Conservation (phyloP, 1,140 invertebrate genomes). For the Coenobita brevimanus region DNA sequence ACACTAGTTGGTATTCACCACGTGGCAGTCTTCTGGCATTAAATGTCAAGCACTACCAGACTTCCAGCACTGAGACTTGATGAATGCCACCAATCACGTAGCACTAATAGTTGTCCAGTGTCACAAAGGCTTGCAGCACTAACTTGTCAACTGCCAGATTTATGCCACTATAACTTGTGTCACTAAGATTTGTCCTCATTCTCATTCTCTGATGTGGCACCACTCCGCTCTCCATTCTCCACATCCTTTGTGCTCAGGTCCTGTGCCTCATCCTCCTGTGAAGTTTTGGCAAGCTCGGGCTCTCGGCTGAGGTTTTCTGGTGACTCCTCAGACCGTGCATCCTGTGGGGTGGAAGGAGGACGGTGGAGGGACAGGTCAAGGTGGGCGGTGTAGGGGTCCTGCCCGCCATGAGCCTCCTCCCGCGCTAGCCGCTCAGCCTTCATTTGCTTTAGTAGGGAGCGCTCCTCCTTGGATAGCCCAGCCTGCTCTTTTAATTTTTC, state of each 20-base stretch:
- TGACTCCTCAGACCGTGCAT: slow-evolving; percentile 26
- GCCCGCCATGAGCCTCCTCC: slow-evolving; percentile 43
- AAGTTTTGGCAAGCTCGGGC: slow-evolving; percentile 19
- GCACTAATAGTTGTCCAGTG: no score
- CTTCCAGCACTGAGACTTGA: no score
- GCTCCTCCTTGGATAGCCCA: slow-evolving; percentile 68
- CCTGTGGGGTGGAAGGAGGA: background rate
- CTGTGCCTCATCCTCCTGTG: slow-evolving; percentile 34
- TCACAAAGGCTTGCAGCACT: background rate
- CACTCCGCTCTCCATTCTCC: slow-evolving; percentile 52
- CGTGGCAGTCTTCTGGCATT: background rate
- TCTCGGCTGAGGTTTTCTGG: slow-evolving; percentile 51
- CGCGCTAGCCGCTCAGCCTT: slow-evolving; percentile 68
- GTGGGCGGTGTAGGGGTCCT: slow-evolving; percentile 27
- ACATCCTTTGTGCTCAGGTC: slow-evolving; percentile 55
- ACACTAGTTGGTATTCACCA: background rate
- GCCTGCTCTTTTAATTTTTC: slow-evolving; percentile 60
- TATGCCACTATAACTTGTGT: background rate
- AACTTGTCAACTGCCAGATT: slow-evolving; percentile 22
- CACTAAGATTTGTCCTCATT: slow-evolving; percentile 54
- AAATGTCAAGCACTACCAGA: no score
- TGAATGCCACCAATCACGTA: no score
- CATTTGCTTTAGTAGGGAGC: slow-evolving; percentile 68
- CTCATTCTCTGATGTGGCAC: slow-evolving; percentile 42
- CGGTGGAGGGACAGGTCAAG: slow-evolving; percentile 20